Evolutionary conservation across 2,888 invertebrate genomes (phyloP), one percentile per base, ranked within the genome.

Genomic region (Diploptera punctata): DNA sequence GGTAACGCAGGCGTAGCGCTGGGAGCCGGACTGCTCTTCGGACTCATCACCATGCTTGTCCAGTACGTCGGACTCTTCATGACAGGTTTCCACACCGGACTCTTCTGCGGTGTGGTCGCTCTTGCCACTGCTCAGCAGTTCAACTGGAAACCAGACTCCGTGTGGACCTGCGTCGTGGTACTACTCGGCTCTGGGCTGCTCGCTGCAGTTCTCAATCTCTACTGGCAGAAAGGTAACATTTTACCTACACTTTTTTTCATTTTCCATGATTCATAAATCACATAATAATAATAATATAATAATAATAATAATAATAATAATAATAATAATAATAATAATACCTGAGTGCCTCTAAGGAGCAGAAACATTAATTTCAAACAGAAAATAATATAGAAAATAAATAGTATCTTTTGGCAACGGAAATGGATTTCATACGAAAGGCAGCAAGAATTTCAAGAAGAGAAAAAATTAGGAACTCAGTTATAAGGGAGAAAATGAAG

Each of bases 31-130:
- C 83, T 93, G 24, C 84, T 93, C 52, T 91, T 92, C 79, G 93
- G 93, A 16, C 87, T 93, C 73, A 91, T 93, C 79, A 93, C 93
- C 13, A 92, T 92, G 91, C 85, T 93, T 79, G 92, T 93, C 72
- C 92, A 92, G 80, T 93, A 93, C 80, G 91, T 93, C 47, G 93
- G 93, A 4, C 87, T 94, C 71, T 93, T 93, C 83, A 90, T 93
- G 87, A 90, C 91, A 24, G 93, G 93, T 43, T 89, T 93, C 78
- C 92, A 93, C 81, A 89, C 92, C 0, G 93, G 93, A 24, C 82
- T 92, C 19, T 84, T 91, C 73, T 79, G 88, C 29, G 90, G 88
- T 3, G 80, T 90, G 57, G 89, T 86, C 2, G 86, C 87, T 0
- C 83, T 91, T 68, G 85, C 89, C 43, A 81, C 85, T 18, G 88